Evolutionary conservation across 1,140 invertebrate genomes (phyloP), one percentile per base, ranked within the genome.

Genomic region (Ostrea edulis): DNA sequence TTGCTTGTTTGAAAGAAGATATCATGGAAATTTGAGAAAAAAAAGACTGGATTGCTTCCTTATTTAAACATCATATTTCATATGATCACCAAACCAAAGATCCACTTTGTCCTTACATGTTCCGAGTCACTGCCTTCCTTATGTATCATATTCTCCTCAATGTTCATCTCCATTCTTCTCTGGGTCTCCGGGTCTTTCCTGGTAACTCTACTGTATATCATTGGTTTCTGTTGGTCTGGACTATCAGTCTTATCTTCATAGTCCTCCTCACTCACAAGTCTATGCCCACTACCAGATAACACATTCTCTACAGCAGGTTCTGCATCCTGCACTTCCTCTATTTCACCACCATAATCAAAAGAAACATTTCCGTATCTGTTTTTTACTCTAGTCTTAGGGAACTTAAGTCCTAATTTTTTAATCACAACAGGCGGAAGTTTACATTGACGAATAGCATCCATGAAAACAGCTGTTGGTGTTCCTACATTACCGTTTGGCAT

Each of bases 401-500:
- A 95, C 71, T 89, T 92, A 7, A 95, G 86, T 86, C 95, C 95
- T 0, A 96, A 92, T 89, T 96, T 96, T 62, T 92, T 93, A n/a
- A 96, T 96, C 5, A 96, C 77, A 11, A 91, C 93, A 51, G 95
- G 92, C 11, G 96, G 96, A 51, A 96, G 91, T 87, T 93, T 90
- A 92, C 96, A 96, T 62, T 94, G 89, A 68, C 93, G 92, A 25
- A 96, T 96, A 53, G 95, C 92, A 8, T 95, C 91, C 54, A 96
- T 87, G 92, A 96, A 96, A 68, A 94, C 92, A 54, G 88, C 89
- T 11, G 96, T 96, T 14, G 96, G 95, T 12, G 96, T 96, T 35
- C 96, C 96, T 71, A 96, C 96, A 94, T 96, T 96, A 44, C 96
- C 96, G 87, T 94, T 90, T 65, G 93, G 95, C 95, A 96, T 95